phyloP scores from a whole-genome alignment of 2,113 vertebrate genomes.

The Syngnathus typhle region DNA sequence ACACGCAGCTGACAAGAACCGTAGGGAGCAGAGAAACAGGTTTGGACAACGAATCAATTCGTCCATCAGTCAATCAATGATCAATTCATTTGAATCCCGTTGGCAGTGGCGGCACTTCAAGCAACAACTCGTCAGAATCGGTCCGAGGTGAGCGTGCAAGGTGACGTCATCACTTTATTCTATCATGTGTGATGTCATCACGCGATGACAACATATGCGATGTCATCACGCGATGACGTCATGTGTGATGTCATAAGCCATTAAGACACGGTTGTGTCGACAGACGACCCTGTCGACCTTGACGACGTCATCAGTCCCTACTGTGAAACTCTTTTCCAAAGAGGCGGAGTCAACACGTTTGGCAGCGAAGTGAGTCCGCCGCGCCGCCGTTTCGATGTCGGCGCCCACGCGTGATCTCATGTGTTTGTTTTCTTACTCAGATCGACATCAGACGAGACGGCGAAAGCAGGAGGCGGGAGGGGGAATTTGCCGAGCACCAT shows the following conservation, averaged over 20 bases:
- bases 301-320: conserved; percentile 74
- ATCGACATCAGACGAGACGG: conserved; percentile 35
- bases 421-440: conserved; percentile 27
- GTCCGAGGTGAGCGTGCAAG: conserved; percentile 55
- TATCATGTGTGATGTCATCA: no score
- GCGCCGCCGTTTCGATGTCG: no score
- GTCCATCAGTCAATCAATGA: not conserved
- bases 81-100: not conserved
- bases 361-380: conserved; percentile 65
- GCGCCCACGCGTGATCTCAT: not conserved
- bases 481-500: conserved; percentile 51
- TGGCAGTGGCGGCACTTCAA: conserved; percentile 64
- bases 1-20: conserved; percentile 33
- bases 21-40: conserved; percentile 56
- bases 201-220: no score
- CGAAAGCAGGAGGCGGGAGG: conserved; percentile 26
- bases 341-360: conserved; percentile 19
- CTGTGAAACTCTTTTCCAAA: conserved; percentile 77
- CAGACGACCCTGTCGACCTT: conserved; percentile 28
- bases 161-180: not conserved
- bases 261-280: conserved; percentile 11
- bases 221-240: no score
- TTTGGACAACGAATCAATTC: conserved; percentile 14
- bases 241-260: no score
- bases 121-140: conserved; percentile 59